Evolutionary conservation across 2,888 invertebrate genomes (phyloP), one percentile per base, ranked within the genome.

Genomic region (Hirudinaria manillensis): DNA sequence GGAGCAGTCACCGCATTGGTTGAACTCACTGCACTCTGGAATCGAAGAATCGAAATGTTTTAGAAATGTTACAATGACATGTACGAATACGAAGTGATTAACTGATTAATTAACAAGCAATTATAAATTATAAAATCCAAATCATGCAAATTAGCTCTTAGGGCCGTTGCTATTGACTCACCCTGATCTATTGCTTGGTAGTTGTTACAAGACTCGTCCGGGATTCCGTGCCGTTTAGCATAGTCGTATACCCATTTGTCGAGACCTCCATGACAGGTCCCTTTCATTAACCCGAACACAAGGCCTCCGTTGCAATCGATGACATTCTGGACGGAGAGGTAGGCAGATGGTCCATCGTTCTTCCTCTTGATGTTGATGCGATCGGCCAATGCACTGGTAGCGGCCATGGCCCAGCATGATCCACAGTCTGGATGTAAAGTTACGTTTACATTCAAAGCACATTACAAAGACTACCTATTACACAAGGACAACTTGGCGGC

Each of bases 201-300:
- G 81, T 87, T 87, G 80, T 87, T 87, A 80, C 87, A 87, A 0
- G 87, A 86, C 77, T 87, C 87, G 79, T 87, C 87, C 24, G 86
- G 86, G 68, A 87, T 86, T 56, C 87, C 87, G 74, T 83, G 79
- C 27, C 83, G 79, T 77, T 87, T 83, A 3, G 87, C 87, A 79
- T 87, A 87, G 68, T 82, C 78, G 80, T 86, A 87, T 19, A 87
- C 87, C 6, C 81, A 83, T 3, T 82, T 78, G 72, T 85, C 80
- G 70, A 81, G 81, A 1, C 84, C 84, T 61, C 61, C 61, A 0
- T 83, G 83, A 78, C 87, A 87, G 16, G 82, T 81, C 3, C 87
- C 87, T 16, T 16, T 45, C 45, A 45, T 45, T 45, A 45, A n/a
- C n/a, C n/a, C 16, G 13, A 4, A 10, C 13, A 45, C 16, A 45